A percentile compares a stretch with the other conserved stretches of the same genome.
These are phyloP conservation scores for Empis stercorea DNA, from an alignment of 2,888 invertebrate genomes.

Conservation along the genomic window DNA sequence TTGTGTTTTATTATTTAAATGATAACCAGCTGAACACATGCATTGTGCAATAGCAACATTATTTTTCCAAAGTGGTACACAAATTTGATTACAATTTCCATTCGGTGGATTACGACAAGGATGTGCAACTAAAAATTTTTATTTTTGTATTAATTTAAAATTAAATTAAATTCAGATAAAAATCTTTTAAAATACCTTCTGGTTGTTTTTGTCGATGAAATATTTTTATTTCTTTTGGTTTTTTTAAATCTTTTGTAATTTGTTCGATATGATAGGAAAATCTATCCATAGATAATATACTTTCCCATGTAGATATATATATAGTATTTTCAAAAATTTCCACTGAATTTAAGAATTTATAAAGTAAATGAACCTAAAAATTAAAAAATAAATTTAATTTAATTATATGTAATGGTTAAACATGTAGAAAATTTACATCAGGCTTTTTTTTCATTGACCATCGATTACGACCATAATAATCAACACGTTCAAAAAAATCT, in stretches of 20 bases:
- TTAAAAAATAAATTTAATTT: not conserved
- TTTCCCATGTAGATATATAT: slow-evolving; percentile 59
- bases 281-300: slow-evolving; percentile 49
- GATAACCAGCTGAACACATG: slow-evolving; percentile 60
- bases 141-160: too few relatives aligned
- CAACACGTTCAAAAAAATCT: slow-evolving; percentile 62
- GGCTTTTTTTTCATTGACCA: slow-evolving; percentile 31
- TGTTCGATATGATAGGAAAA: slow-evolving; percentile 38
- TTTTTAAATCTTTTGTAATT: slow-evolving; percentile 40
- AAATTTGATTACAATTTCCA: slow-evolving; percentile 65
- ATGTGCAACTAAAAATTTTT: slow-evolving; percentile 47
- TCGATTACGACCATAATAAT: slow-evolving; percentile 60
- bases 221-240: slow-evolving; percentile 53
- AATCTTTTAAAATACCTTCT: slow-evolving; percentile 37
- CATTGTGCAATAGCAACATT: slow-evolving; percentile 48
- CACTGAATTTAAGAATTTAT: slow-evolving; percentile 47
- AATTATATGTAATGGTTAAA: too few relatives aligned
- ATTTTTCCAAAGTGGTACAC: slow-evolving; percentile 50
- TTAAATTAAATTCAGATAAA: not conserved
- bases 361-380: slow-evolving; percentile 23
- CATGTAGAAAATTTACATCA: slow-evolving; percentile 28
- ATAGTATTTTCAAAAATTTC: slow-evolving; percentile 60
- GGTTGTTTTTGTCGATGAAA: slow-evolving; percentile 71
- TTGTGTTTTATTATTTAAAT: slow-evolving; percentile 41
- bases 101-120: slow-evolving; percentile 50